Base-by-base conservation (phyloP, 1,140 invertebrate genomes). In the Drosophila guanche region DNA sequence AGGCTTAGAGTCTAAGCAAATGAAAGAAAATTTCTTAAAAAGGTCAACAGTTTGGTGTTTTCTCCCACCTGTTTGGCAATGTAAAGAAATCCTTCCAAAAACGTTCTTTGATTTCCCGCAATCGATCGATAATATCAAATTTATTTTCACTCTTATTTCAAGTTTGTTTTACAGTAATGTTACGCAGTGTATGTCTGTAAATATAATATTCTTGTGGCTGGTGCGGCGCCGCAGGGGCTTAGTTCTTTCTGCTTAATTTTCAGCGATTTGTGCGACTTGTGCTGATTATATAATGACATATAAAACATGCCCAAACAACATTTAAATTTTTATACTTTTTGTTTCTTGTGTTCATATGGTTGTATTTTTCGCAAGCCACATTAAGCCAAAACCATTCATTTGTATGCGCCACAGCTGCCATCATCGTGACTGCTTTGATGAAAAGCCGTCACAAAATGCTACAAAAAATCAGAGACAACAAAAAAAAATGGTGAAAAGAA, bases 241-340 rank as follows among this genome's bases (percentile, higher is more conserved):
- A 70, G 66, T 77, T 77, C 27, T 66, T 77, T 72, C 60, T 76
- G 73, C 43, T 68, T 76, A 76, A 76, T 84, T 84, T 79, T 58
- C 40, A 69, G 76, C 79, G 78, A 76, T 56, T 65, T 80, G 59
- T 67, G 68, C 65, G 79, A 85, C 81, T 85, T 85, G 80, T 88
- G 83, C 78, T 88, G 81, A 75, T 86, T 86, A 75, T 77, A 78
- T 86, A 86, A 86, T 86, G 83, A 83, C 78, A 88, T 76, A 71
- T 74, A 86, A 85, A 85, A 86, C 81, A 85, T 85, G 81, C 52
- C 66, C 55, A 79, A 71, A 67, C 47, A 75, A 79, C 55, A 85
- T 79, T 85, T 74, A 76, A 80, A 77, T 85, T 80, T 77, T 56
- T 74, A 61, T 74, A 75, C 55, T 66, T 27, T 33, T 16, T 52